Evolutionary conservation across 2,888 invertebrate species (phyloP), one percentile per base, ranked within the genome.

Genomic region (Pheosia gnoma): DNA sequence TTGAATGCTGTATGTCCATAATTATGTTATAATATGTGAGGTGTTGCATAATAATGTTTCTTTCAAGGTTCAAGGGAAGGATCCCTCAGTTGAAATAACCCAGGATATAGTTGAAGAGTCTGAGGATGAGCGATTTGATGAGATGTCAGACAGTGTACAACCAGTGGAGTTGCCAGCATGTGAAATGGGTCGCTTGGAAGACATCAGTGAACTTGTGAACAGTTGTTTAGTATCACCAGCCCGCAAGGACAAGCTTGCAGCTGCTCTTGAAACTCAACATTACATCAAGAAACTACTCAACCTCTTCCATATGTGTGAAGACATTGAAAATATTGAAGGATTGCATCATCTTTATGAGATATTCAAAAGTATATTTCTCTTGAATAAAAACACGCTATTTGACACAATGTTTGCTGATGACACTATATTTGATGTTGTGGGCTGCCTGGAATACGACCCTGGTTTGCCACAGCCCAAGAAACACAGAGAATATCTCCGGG

Each of bases 341-440:
- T 95, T 99, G 71, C 99, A 98, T 94, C 97, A 98, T 93, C 95
- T 99, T 11, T 99, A 98, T 85, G 98, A 99, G 90, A 99, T 99
- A 87, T 98, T 99, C 87, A 99, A 99, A 94, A 99, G 98, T 93
- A 97, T 99, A 91, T 99, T 99, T 93, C 95, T 99, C 86, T 95
- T 99, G 77, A 99, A 99, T 91, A 99, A 99, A 91, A 99, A 98
- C 87, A 97, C 98, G 62, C 94, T 99, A 59, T 99, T 99, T 90
- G 99, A 99, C 91, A 98, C 99, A 77, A 98, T 99, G 98, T 99
- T 99, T 94, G 96, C 97, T 75, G 98, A 99, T 82, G 98, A 99
- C 85, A 97, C 97, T 77, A 98, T 99, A 89, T 98, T 99, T 88
- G 99, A 99, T 94, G 98, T 99, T 60, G 98, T 99, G 62, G 99